Conservation (phyloP, 2,888 invertebrate species). For the Trissolcus brochymenae region DNA sequence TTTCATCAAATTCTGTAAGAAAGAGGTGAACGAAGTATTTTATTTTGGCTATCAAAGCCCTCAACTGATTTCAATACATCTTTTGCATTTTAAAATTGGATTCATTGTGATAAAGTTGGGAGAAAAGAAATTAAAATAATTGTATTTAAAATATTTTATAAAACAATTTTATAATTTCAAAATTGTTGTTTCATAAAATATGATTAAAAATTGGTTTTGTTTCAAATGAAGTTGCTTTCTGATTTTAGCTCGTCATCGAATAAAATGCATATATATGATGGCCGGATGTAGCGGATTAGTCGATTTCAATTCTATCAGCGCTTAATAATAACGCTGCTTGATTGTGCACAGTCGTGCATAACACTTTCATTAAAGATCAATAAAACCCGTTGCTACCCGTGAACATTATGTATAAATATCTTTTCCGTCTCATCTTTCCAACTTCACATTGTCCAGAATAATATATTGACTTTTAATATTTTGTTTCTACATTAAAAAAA, state of each 20-base stretch:
- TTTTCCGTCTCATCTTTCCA: neutral
- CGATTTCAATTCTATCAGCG: constrained; percentile 8
- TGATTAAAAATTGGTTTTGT: no score
- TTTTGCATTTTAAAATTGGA: no score
- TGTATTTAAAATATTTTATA: no score
- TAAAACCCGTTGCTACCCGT: constrained; percentile 3
- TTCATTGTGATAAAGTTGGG: no score
- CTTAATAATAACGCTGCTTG: constrained; percentile 12
- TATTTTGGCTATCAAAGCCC: constrained; percentile 7
- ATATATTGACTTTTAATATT: no score
- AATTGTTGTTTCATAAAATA: no score
- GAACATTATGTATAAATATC: neutral
- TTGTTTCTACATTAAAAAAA: no score
- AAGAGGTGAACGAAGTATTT: constrained; percentile 46
- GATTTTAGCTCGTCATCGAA: constrained; percentile 1
- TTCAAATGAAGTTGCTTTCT: no score
- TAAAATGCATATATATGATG: constrained; percentile 10
- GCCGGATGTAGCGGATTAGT: constrained; percentile 16
- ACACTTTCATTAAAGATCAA: constrained; percentile 13
- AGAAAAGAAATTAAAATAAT: no score
- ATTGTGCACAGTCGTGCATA: constrained; percentile 11
- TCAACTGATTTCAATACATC: no score
- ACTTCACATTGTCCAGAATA: no score
- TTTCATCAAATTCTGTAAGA: constrained; percentile 34
- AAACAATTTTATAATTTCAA: no score